Base-by-base conservation (phyloP, 1,140 invertebrate genomes). In the Lasaia peninsularis region DNA sequence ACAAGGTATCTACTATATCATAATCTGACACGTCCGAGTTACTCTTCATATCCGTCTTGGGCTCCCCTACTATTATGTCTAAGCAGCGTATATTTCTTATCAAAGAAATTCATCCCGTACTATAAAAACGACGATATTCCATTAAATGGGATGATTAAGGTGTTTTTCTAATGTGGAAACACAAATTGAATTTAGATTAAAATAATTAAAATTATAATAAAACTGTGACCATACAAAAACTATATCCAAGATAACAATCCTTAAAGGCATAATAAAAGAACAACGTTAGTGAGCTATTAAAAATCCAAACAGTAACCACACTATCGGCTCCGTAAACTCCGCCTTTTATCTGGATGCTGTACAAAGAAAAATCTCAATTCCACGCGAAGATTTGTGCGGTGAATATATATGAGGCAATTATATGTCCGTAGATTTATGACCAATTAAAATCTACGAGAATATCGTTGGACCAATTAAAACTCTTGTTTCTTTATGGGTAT, bases 391-490 rank as follows among this genome's bases (percentile, higher is more conserved):
- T 78, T 78, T 78, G 71, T 78, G 68, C 58, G 56, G 59, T 61
- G 55, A 60, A 60, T 56, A 58, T 50, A 70, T 52, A 64, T 59
- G 62, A 53, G 59, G 54, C 71, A 69, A 78, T 83, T 81, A 82
- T 67, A 63, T 56, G 60, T 65, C 55, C 20, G 34, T 28, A 61
- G 73, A 84, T 81, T 85, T 85, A 88, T 67, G 71, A 67, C 67
- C 83, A 88, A 88, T 88, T 88, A 86, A 88, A 86, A 85, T 83
- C 72, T 82, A 82, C n/a, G n/a, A n/a, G n/a, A n/a, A n/a, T 82
- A 84, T 77, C 71, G 66, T 69, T 59, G 70, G 62, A 65, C 76
- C 81, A 87, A 86, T 87, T 87, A 86, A 87, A 80, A 64, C 58
- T 65, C 62, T 48, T 62, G 68, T 73, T 74, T 61, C 69, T 87